Conservation (phyloP, 1,140 invertebrate species). For the Aphaenogaster floridana region DNA sequence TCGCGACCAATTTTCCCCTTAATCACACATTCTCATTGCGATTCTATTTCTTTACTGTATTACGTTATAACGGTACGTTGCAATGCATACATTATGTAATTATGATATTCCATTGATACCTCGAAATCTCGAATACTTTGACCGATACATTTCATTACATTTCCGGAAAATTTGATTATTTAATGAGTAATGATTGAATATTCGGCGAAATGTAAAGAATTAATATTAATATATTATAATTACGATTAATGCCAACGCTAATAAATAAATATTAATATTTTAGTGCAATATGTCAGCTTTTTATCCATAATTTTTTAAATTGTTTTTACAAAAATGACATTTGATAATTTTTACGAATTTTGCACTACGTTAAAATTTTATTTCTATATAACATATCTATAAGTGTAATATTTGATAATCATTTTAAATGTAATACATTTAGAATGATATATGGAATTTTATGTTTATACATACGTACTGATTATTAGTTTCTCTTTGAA, state of each 20-base stretch:
- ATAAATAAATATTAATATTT: conserved; percentile 12
- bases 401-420: neutral
- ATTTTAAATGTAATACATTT: neutral
- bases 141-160: neutral
- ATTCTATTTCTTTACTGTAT: neutral
- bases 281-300: neutral
- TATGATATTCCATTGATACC: neutral
- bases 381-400: neutral
- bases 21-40: neutral
- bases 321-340: neutral
- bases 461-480: neutral
- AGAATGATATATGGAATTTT: neutral
- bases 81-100: neutral
- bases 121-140: neutral
- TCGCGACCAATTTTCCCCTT: neutral
- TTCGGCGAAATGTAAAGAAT: neutral
- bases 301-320: neutral
- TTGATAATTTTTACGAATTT: neutral
- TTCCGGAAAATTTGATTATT: neutral
- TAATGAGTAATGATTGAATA: neutral
- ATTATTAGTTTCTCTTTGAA: neutral
- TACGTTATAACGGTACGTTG: neutral
- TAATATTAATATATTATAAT: neutral
- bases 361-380: neutral
- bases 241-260: neutral